phyloP scores from a whole-genome alignment of 2,113 vertebrate species.

The Aythya baeri region DNA sequence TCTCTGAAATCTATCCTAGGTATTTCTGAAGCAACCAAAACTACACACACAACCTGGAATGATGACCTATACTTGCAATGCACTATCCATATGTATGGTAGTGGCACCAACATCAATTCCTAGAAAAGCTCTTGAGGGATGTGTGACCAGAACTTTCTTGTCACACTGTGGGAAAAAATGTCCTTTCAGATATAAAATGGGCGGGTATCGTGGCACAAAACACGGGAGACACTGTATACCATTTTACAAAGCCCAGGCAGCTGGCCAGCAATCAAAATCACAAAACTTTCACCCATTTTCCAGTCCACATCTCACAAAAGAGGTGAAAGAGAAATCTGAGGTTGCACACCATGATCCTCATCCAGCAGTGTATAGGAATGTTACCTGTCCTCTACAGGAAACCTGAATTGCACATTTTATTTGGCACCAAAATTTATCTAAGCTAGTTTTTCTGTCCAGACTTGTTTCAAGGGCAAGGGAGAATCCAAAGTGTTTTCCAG shows the following conservation, averaged over 20 bases:
- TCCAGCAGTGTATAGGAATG: background rate
- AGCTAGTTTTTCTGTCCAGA: background rate
- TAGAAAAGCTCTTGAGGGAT: background rate
- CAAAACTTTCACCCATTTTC: background rate
- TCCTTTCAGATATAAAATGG: background rate
- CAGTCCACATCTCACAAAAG: background rate
- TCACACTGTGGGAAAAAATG: background rate
- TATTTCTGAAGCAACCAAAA: background rate
- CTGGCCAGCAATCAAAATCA: background rate
- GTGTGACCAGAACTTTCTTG: background rate
- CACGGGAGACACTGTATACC: rapidly evolving
- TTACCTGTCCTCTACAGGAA: background rate
- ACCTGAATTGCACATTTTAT: background rate
- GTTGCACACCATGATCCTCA: rapidly evolving
- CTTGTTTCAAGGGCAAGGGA: background rate
- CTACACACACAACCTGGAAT: background rate
- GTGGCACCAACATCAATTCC: rapidly evolving
- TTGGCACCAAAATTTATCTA: background rate
- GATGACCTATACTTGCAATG: background rate
- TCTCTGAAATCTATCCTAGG: background rate
- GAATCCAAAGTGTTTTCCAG: background rate
- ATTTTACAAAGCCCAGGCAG: background rate
- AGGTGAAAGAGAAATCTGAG: background rate
- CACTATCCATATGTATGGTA: rapidly evolving
- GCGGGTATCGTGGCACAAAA: rapidly evolving